phyloP scores from a whole-genome alignment of 1,140 invertebrate genomes.

The Aphelinus certus region DNA sequence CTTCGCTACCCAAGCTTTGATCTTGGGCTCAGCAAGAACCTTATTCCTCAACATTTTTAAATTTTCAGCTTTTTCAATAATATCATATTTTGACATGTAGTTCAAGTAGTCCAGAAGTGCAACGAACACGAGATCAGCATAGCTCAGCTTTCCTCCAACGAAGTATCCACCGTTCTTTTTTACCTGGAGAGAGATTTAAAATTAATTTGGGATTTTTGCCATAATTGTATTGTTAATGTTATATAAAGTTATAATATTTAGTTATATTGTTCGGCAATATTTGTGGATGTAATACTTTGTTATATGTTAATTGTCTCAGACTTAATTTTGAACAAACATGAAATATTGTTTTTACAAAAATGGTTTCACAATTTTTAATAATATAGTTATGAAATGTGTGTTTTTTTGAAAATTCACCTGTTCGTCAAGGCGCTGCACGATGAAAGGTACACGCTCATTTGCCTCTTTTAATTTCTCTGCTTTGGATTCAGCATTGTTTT shows the following conservation, averaged over 20 bases:
- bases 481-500: constrained; percentile 46
- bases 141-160: constrained; percentile 65
- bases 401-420: constrained; percentile 45
- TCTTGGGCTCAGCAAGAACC: constrained; percentile 67
- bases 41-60: constrained; percentile 68
- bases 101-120: constrained; percentile 71
- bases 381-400: too few species aligned
- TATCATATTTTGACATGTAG: constrained; percentile 65
- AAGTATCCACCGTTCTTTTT: constrained; percentile 61
- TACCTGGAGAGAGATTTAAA: constrained; percentile 49
- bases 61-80: constrained; percentile 69
- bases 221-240: too few species aligned
- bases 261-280: too few species aligned
- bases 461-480: constrained; percentile 46
- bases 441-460: constrained; percentile 50
- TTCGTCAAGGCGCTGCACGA: constrained; percentile 59
- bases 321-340: constrained; percentile 50
- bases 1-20: constrained; percentile 74
- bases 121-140: constrained; percentile 74
- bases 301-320: constrained; percentile 43
- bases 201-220: too few species aligned
- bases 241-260: too few species aligned
- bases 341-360: constrained; percentile 48
- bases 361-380: not conserved
- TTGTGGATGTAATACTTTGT: too few species aligned